These are phyloP conservation scores for Quadriops clusia DNA, from an alignment of 2,888 invertebrate genomes.

Conservation along the genomic window DNA sequence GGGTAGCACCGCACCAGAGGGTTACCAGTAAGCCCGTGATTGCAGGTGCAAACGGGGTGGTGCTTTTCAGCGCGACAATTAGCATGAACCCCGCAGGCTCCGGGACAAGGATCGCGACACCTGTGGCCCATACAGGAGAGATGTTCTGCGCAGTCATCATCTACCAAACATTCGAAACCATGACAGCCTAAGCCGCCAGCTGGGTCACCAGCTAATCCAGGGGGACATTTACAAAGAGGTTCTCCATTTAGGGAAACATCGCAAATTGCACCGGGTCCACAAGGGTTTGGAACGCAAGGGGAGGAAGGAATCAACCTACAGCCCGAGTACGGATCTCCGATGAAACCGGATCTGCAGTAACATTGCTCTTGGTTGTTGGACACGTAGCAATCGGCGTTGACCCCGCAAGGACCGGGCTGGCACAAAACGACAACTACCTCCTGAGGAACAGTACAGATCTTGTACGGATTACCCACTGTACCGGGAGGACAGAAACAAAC, in stretches of 20 bases:
- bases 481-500: conserved; percentile 79
- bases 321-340: conserved; percentile 70
- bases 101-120: conserved; percentile 73
- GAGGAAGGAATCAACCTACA: conserved; percentile 56
- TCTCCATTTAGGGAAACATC: conserved; percentile 50
- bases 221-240: conserved; percentile 60
- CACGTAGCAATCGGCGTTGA: conserved; percentile 74
- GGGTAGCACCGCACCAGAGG: conserved; percentile 62
- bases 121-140: conserved; percentile 70
- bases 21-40: conserved; percentile 61
- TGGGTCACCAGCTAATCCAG: conserved; percentile 67
- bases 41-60: conserved; percentile 68
- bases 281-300: conserved; percentile 69
- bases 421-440: conserved; percentile 51
- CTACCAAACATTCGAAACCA: conserved; percentile 68
- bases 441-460: conserved; percentile 52
- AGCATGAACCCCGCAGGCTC: conserved; percentile 66
- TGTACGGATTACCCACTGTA: conserved; percentile 72
- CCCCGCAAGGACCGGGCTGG: conserved; percentile 72
- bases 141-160: conserved; percentile 61
- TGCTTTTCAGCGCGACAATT: conserved; percentile 65
- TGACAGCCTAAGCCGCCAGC: conserved; percentile 59
- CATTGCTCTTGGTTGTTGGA: conserved; percentile 73
- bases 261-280: conserved; percentile 68
- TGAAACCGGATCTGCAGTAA: conserved; percentile 63